Conservation (phyloP, 1,140 invertebrate genomes). For the Drosophila nigromelanica region DNA sequence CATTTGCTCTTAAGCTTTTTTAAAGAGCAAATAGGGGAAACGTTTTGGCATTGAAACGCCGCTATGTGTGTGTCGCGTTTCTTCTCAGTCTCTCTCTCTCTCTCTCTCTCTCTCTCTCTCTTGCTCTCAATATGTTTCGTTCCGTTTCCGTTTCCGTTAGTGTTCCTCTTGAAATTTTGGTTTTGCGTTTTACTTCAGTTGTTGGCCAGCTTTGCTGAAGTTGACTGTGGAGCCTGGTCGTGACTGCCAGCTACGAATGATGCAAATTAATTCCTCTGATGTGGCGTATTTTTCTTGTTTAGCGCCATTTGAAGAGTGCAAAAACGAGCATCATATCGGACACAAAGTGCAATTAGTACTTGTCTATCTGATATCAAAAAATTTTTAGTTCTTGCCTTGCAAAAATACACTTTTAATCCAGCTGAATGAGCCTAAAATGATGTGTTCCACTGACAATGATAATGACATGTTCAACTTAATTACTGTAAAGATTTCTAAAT, state of each 20-base stretch:
- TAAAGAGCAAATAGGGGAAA: slow-evolving; percentile 28
- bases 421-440: too few species aligned
- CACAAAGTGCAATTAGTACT: neutral
- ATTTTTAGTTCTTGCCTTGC: neutral
- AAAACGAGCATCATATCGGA: neutral
- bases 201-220: slow-evolving; percentile 30
- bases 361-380: too few species aligned
- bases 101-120: slow-evolving; percentile 5
- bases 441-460: too few species aligned
- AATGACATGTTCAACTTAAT: too few species aligned
- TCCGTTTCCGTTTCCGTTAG: slow-evolving; percentile 28
- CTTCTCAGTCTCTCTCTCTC: neutral
- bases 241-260: neutral
- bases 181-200: slow-evolving; percentile 29
- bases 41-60: slow-evolving; percentile 31
- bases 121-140: slow-evolving; percentile 32
- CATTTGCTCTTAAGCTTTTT: slow-evolving; percentile 33
- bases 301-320: neutral
- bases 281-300: neutral
- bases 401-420: too few species aligned
- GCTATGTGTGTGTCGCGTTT: neutral
- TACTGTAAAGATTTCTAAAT: too few species aligned
- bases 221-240: neutral
- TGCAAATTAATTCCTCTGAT: neutral
- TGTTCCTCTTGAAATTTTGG: neutral